Percentiles rank a stretch among this genome's conserved stretches.
Conservation (phyloP, 1,140 invertebrate species). For the Pissodes strobi region DNA sequence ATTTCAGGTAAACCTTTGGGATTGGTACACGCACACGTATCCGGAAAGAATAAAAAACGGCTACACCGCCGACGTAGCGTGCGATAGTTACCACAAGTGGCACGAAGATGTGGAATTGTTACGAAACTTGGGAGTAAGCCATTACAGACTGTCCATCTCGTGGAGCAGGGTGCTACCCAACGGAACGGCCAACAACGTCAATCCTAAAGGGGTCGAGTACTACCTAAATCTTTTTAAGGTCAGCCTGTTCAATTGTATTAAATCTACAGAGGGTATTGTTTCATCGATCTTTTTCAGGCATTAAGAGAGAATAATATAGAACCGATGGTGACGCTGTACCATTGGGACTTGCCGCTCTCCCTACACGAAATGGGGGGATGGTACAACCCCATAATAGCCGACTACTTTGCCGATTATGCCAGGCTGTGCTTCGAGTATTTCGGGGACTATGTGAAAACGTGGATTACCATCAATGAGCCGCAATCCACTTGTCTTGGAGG, state of each 20-base stretch:
- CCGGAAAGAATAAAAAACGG: conserved; percentile 60
- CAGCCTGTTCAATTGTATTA: too few species aligned
- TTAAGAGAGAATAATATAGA: conserved; percentile 63
- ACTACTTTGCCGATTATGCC: conserved; percentile 52
- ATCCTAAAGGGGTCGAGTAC: conserved; percentile 65
- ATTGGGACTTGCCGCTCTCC: conserved; percentile 49
- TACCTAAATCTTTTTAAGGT: conserved; percentile 65
- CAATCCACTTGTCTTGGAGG: conserved; percentile 23
- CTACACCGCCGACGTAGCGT: conserved; percentile 62
- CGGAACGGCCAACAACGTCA: conserved; percentile 57
- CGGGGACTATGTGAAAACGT: conserved; percentile 40
- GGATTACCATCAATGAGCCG: conserved; percentile 54
- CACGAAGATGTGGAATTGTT: conserved; percentile 61
- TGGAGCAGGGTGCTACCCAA: conserved; percentile 59
- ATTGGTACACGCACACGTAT: conserved; percentile 61
- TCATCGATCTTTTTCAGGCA: too few species aligned
- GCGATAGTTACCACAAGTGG: conserved; percentile 65
- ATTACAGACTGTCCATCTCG: conserved; percentile 65
- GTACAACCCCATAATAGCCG: conserved; percentile 38
- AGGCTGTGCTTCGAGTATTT: conserved; percentile 34
- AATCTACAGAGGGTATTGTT: too few species aligned
- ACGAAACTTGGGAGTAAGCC: conserved; percentile 57
- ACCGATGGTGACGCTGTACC: conserved; percentile 62
- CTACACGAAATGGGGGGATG: conserved; percentile 51
- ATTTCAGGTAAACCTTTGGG: conserved; percentile 61